A percentile compares a stretch with the other conserved stretches of the same genome.
phyloP scores from a whole-genome alignment of 2,797 vertebrate genomes.

The Tangara arthus region DNA sequence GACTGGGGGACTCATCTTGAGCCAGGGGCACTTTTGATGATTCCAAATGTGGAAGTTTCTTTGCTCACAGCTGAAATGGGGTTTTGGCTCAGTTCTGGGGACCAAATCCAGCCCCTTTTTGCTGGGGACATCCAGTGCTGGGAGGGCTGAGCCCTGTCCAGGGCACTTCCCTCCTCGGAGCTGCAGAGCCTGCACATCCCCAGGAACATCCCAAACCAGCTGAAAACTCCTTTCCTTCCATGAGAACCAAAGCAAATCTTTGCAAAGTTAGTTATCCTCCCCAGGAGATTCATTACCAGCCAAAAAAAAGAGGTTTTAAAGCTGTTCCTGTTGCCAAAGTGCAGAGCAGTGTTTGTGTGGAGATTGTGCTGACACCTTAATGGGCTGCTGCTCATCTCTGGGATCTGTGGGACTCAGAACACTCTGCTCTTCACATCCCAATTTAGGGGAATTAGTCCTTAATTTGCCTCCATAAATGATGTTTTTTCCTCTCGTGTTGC shows the following conservation, averaged over 20 bases:
- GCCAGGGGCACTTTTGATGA: neutral
- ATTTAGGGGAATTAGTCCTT: neutral
- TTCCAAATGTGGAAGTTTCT: neutral
- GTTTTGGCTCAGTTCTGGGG: neutral
- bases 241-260: neutral
- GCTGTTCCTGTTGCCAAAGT: neutral
- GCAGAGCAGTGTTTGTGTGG: neutral
- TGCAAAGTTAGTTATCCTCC: neutral
- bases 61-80: neutral
- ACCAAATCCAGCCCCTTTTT: neutral
- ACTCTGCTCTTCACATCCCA: constrained; percentile 3
- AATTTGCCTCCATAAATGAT: neutral
- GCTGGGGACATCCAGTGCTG: neutral
- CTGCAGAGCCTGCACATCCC: neutral
- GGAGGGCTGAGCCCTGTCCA: neutral
- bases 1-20: neutral
- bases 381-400: neutral
- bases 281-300: neutral
- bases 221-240: neutral
- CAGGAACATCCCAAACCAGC: neutral
- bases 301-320: neutral
- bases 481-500: neutral
- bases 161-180: neutral
- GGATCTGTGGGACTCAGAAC: neutral
- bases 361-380: constrained; percentile 15